Evolutionary conservation across 2,888 invertebrate genomes (phyloP), one percentile per base, ranked within the genome.

Genomic region (Plebejus anna): DNA sequence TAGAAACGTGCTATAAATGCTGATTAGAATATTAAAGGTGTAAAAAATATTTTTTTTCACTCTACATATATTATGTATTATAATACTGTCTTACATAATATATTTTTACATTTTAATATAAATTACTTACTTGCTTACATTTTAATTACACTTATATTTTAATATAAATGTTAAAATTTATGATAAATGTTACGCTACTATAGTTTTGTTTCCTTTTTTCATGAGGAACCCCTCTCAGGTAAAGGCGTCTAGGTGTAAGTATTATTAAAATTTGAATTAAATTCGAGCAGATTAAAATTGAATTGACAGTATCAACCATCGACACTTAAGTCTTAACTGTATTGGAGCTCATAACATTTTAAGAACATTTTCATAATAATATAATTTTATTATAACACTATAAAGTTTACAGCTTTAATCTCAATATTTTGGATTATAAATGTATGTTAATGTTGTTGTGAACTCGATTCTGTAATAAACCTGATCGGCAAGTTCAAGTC

Each of bases 381-480:
- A 28, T 28, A 61, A 61, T 61, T 28, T 61, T 61, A 61, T 28
- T 61, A 28, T 61, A 61, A 9, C 7, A 32, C 22, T 32, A 66
- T 66, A 66, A 32, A 66, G 13, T 66, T 32, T 66, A 36, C 32
- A 66, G 66, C 6, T 16, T 66, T 66, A 66, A 71, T 42, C 42
- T 71, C 6, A 71, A 71, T 71, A 71, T 42, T 71, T 42, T 71
- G 42, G 38, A 71, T 42, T 55, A 28, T 32, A 51, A 73, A 72
- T 72, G 72, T 73, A 16, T 73, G 51, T 28, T 32, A 32, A 32
- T 73, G 32, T 55, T 72, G 42, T 72, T 73, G 28, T 73, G 47
- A 73, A 51, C 73, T 73, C 51, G 32, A 73, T 5, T 32, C 71
- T 71, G 71, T 73, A 47, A 9, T 73, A 73, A 73, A 51, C 47